A percentile compares a stretch with the other conserved stretches of the same genome.
Conservation (phyloP, 2,113 vertebrate species). For the Microcebus murinus region DNA sequence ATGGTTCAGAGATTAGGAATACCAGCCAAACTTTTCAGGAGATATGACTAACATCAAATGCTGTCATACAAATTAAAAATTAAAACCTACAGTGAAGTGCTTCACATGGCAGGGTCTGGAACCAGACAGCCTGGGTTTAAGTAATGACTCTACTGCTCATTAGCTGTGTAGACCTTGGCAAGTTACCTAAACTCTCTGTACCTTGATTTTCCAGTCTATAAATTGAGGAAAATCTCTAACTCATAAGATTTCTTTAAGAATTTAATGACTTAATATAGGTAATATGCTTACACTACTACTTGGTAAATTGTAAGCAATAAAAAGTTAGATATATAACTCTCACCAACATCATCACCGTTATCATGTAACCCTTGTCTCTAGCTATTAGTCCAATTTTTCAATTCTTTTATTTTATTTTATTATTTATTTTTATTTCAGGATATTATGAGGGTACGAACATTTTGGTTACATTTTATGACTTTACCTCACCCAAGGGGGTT, state of each 20-base stretch:
- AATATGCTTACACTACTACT: background rate
- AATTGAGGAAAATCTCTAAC: background rate
- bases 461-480: too few relatives aligned
- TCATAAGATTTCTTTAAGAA: background rate
- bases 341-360: background rate
- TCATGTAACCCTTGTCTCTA: background rate
- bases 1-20: background rate
- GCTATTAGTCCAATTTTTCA: background rate
- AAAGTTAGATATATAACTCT: background rate
- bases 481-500: too few relatives aligned
- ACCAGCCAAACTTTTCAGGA: background rate
- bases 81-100: background rate
- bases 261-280: background rate
- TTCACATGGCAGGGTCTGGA: background rate
- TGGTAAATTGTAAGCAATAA: background rate
- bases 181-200: background rate
- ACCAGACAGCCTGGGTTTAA: background rate
- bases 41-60: background rate
- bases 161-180: background rate
- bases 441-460: too few relatives aligned
- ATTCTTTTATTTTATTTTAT: background rate
- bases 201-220: background rate
- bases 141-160: background rate
- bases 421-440: too few relatives aligned
- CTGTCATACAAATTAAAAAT: background rate